phyloP scores from a whole-genome alignment of 2,797 vertebrate species.

The Hyperoplus immaculatus region DNA sequence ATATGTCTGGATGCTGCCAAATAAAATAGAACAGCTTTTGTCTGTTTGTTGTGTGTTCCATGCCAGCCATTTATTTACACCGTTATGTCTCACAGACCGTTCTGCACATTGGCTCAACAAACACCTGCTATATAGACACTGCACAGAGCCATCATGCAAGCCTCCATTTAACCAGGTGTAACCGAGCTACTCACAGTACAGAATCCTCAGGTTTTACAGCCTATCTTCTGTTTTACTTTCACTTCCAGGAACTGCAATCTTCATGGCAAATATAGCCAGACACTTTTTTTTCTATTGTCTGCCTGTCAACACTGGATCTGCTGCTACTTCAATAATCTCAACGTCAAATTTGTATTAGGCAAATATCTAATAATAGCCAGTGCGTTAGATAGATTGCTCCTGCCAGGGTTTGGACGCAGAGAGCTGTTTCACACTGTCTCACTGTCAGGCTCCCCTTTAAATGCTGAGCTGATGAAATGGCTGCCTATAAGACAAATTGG shows the following conservation, averaged over 20 bases:
- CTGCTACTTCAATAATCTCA: slow-evolving; percentile 77
- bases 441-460: slow-evolving; percentile 59
- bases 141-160: slow-evolving; percentile 19
- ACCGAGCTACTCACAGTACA: slow-evolving; percentile 26
- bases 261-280: slow-evolving; percentile 62
- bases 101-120: slow-evolving; percentile 19
- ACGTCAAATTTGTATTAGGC: slow-evolving; percentile 70
- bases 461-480: slow-evolving; percentile 55
- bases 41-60: slow-evolving; percentile 18
- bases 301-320: slow-evolving; percentile 69
- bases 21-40: slow-evolving; percentile 26
- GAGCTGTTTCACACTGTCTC: slow-evolving; percentile 59
- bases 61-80: slow-evolving; percentile 5
- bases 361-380: slow-evolving; percentile 79
- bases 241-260: slow-evolving; percentile 56
- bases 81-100: slow-evolving; percentile 8
- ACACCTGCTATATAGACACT: slow-evolving; percentile 20
- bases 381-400: slow-evolving; percentile 53
- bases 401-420: slow-evolving; percentile 50
- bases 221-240: slow-evolving; percentile 51
- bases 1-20: slow-evolving; percentile 31
- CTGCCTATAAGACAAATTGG: slow-evolving; percentile 48
- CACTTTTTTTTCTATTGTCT: slow-evolving; percentile 49
- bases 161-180: slow-evolving; percentile 27
- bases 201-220: slow-evolving; percentile 30